Percentiles rank a stretch among this genome's conserved stretches.
Conservation (phyloP, 2,113 vertebrate species). For the Bambusicola thoracicus region DNA sequence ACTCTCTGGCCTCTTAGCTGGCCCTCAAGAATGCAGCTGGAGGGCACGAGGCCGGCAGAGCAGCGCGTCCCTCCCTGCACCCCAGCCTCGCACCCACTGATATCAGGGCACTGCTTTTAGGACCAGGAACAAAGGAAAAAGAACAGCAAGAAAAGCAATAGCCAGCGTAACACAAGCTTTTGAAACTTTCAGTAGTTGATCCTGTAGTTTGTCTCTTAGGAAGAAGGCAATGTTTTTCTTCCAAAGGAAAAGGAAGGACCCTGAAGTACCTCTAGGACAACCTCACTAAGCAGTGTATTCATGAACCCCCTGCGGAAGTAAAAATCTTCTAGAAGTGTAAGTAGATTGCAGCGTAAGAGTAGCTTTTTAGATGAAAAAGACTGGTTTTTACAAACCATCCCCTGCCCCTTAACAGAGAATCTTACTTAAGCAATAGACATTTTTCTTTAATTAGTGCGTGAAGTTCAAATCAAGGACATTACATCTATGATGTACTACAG, state of each 20-base stretch:
- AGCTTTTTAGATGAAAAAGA: neutral
- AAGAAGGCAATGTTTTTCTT: conserved; percentile 19
- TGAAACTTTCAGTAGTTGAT: conserved; percentile 32
- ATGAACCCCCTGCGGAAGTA: neutral
- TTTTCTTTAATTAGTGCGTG: neutral
- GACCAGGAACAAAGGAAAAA: neutral
- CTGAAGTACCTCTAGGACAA: neutral
- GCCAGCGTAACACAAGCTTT: neutral
- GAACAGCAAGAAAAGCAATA: neutral
- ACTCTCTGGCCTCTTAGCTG: neutral
- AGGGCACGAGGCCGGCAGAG: neutral
- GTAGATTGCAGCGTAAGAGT: neutral
- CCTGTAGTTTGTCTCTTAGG: neutral
- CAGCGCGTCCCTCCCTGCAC: accelerated
- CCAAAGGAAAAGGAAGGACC: neutral
- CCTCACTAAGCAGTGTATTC: neutral
- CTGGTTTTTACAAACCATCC: neutral
- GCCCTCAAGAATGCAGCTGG: neutral
- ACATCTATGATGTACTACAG: neutral
- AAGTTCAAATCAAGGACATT: neutral
- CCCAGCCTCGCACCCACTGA: neutral
- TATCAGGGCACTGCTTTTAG: neutral
- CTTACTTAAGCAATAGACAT: neutral
- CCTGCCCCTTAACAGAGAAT: neutral
- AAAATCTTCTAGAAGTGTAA: neutral